Base-by-base conservation (phyloP, 2,888 invertebrate genomes). In the Chalcis sispes region DNA sequence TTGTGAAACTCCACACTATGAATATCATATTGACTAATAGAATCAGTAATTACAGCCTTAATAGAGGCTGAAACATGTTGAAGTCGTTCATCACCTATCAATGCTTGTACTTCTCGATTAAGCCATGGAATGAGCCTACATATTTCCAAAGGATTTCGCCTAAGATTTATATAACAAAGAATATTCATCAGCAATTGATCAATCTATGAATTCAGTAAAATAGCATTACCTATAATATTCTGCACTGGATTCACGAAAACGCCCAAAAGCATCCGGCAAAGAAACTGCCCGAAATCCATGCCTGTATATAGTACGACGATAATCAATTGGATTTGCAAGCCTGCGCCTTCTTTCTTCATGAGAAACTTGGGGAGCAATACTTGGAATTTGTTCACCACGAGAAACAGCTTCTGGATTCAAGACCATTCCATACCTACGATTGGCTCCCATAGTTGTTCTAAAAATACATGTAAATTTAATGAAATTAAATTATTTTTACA, bases 81-180 rank as follows among this genome's bases (percentile, higher is more conserved):
- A 18, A 92, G 91, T 1, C 91, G 89, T 83, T 92, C 92, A 80
- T 92, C 92, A 79, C 92, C 91, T 27, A 96, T 89, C 66, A 97
- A 90, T 76, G 94, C 95, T 81, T 93, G 92, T 32, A 98, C 90
- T 89, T 98, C 98, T 79, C 98, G 91, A 87, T 94, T 94, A 36
- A 98, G 90, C 96, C 97, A 98, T 0, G 95, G 95, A 78, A 95
- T 93, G 70, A 98, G 90, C 1, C 98, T 93, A 86, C 95, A 94
- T 79, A 94, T 91, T 86, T 95, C 94, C 15, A 94, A 93, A 72
- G 95, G 95, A 89, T 97, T 93, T 85, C 92, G 91, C 88, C 95
- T 94, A 85, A n/a, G 89, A 84, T 15, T 52, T 18, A 48, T 36
- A 27, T 32, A 13, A 20, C 0, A 18, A 1, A 46, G 18, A 13